Percentiles rank a stretch among this genome's conserved stretches.
Evolutionary conservation across 2,888 invertebrate genomes (phyloP).

Genomic region (Chironomus riparius): DNA sequence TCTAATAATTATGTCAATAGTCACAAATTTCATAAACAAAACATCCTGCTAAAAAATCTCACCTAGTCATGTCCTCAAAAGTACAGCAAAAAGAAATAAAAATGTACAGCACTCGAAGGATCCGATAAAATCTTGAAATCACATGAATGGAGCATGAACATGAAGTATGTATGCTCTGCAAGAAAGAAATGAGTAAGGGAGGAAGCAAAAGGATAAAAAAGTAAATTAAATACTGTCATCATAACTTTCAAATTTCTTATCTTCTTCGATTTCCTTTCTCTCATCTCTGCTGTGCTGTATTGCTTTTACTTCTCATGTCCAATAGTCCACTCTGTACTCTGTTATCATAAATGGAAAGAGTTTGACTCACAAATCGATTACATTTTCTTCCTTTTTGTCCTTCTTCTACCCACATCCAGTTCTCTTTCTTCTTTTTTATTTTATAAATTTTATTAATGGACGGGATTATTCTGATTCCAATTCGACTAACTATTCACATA

Average conservation of each 20-base stretch:
- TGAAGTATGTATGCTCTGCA: background rate
- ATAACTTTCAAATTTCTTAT: slow-evolving; percentile 9
- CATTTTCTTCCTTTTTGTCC: background rate
- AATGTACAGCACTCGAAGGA: background rate
- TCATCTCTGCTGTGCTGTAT: background rate
- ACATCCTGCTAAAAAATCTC: too few relatives aligned
- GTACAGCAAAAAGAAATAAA: background rate
- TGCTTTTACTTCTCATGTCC: background rate
- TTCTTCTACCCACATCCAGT: background rate
- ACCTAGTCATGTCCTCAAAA: background rate
- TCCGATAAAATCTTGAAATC: background rate
- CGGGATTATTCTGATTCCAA: background rate
- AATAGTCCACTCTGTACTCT: background rate
- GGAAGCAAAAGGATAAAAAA: background rate
- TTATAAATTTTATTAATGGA: background rate
- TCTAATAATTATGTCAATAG: too few relatives aligned
- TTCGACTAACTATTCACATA: background rate
- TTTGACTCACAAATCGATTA: slow-evolving; percentile 12
- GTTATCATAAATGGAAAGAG: background rate
- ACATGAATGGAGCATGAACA: background rate
- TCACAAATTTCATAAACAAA: too few relatives aligned
- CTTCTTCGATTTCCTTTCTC: background rate
- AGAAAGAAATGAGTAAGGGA: background rate
- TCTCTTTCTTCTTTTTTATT: background rate
- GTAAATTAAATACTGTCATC: slow-evolving; percentile 14